Evolutionary conservation across 1,140 invertebrate species (phyloP).

Genomic region (Zaprionus lachaisei): DNA sequence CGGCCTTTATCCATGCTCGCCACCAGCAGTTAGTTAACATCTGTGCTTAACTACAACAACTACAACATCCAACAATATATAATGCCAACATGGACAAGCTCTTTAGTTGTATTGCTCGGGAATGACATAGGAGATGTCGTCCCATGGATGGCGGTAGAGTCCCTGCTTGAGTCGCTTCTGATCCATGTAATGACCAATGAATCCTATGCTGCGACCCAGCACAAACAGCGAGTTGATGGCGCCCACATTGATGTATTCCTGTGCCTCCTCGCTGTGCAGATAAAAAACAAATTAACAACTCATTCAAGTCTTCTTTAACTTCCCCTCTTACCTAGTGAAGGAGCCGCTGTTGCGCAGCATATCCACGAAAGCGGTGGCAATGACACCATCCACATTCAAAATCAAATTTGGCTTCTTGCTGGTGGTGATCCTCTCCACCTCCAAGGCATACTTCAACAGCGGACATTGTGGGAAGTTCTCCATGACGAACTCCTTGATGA

Average conservation of each 20-base stretch:
- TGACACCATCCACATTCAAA: constrained; percentile 99
- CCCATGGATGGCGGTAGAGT: constrained; percentile 99
- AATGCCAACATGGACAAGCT: constrained; percentile 59
- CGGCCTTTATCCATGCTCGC: constrained; percentile 53
- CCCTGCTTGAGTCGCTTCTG: constrained; percentile 99
- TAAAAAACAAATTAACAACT: background rate
- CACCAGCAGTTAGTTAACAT: constrained; percentile 60
- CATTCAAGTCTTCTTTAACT: background rate
- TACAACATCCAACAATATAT: constrained; percentile 70
- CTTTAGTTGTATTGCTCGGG: constrained; percentile 83
- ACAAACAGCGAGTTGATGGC: constrained; percentile 99
- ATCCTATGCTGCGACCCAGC: constrained; percentile 98
- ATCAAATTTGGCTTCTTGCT: constrained; percentile 99
- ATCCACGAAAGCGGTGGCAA: constrained; percentile 98
- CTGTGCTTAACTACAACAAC: constrained; percentile 80
- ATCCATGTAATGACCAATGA: constrained; percentile 99
- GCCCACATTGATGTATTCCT: constrained; percentile 99
- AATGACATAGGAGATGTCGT: constrained; percentile 99
- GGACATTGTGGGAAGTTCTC: constrained; percentile 97
- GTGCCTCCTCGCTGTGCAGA: constrained; percentile 94
- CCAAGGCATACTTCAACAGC: constrained; percentile 96
- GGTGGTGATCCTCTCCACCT: constrained; percentile 99
- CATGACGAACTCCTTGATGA: constrained; percentile 98
- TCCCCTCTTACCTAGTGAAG: constrained; percentile 91
- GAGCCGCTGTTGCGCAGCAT: constrained; percentile 95